Base-by-base conservation (phyloP, 2,888 invertebrate genomes). In the Dicyrtomina minuta region DNA sequence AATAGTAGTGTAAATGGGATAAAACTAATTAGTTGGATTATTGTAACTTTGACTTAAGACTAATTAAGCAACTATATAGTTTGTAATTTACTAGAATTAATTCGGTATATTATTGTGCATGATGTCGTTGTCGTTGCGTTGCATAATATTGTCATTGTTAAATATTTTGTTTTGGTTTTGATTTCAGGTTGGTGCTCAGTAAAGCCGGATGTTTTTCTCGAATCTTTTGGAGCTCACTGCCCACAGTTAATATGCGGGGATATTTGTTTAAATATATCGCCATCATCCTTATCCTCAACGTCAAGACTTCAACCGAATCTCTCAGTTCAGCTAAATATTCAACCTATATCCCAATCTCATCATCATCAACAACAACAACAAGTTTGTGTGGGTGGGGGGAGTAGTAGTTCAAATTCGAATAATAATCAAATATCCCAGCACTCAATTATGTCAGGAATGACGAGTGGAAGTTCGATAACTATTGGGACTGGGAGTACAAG, bases 161-260 rank as follows among this genome's bases (percentile, higher is more conserved):
- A n/a, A n/a, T n/a, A n/a, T n/a, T n/a, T n/a, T n/a, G n/a, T n/a
- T n/a, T n/a, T n/a, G n/a, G n/a, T n/a, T n/a, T n/a, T n/a, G n/a
- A n/a, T 55, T 74, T 1, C 75, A 82, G 83, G 83, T 46, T 84
- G 83, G 83, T 82, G 82, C 66, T 83, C 83, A 4, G 79, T 81
- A 17, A 80, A 79, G 64, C 82, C 83, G 1, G 80, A 80, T 53
- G 78, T 79, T 71, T 82, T 82, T 53, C 79, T 79, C n/a, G 79
- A 80, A 73, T 79, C 80, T 46, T 83, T 82, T 79, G 82, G 82
- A 20, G 80, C 82, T 62, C 81, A 81, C 3, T 83, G 83, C 75
- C 79, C 79, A 46, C 77, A 77, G 22, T 76, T 84, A 59, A 81
- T 81, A 70, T 79, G 80, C 20, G 80, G 81, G 12, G 83, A 84